Base-by-base conservation (phyloP, 2,113 vertebrate genomes). In the Galeopterus variegatus region DNA sequence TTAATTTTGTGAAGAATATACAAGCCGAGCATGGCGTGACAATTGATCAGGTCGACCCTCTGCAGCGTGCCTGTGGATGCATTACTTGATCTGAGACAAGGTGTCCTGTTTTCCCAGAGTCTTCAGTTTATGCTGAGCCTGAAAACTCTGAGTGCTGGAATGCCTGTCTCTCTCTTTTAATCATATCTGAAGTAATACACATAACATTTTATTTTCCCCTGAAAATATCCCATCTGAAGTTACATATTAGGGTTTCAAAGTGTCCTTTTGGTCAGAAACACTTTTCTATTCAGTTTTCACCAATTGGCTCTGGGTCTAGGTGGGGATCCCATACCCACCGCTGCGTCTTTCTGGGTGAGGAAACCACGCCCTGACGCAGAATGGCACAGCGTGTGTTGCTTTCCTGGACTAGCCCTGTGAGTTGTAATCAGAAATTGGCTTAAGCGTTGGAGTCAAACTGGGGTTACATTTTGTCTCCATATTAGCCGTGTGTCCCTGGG, bases 371-470 rank as follows among this genome's bases (percentile, higher is more conserved):
- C 31, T 12, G 13, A 2, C 18, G 28, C 28, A 45, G 17, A 45
- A n/a, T 8, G 12, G 10, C 5, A 6, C 10, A 6, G 7, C 1
- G 0, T 7, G 19, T 10, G 9, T 60, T 28, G 0, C 3, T 1
- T 15, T 48, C 50, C 23, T 36, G 52, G 12, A n/a, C n/a, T 24
- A 18, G 28, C 26, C n/a, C 48, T 36, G 3, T 7, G 10, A 28
- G 26, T 36, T 31, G 21, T 11, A 18, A 72, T 41, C 19, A 54
- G 26, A 23, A 12, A 64, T 60, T 19, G 52, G 2, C 33, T 41
- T 15, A 21, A 7, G n/a, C 77, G 52, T 23, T 54, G 56, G 33
- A n/a, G 45, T 45, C 60, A 62, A n/a, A 48, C 33, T 23, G 24
- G 14, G 14, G 31, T 36, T 83, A 13, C 2, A 1, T 31, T 48